A percentile compares a stretch with the other conserved stretches of the same genome.
Evolutionary conservation across 2,888 invertebrate species (phyloP).

Genomic region (Macrophya annulata): DNA sequence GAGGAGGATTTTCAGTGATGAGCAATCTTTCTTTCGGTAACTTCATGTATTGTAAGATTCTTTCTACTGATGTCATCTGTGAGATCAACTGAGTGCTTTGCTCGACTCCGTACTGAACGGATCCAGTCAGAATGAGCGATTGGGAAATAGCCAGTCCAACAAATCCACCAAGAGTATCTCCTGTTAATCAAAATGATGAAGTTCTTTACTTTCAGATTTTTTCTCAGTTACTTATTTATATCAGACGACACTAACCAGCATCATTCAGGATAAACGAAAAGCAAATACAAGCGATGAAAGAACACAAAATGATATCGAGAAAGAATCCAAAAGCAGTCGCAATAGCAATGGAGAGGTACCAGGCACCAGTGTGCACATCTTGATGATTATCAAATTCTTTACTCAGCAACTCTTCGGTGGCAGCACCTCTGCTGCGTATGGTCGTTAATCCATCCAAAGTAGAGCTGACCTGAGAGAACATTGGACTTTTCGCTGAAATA

Average conservation of each 20-base stretch:
- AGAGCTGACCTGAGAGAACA: constrained; percentile 94
- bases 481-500: constrained; percentile 87
- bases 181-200: not conserved
- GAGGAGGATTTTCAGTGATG: constrained; percentile 76
- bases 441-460: constrained; percentile 93
- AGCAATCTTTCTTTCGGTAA: constrained; percentile 84
- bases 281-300: constrained; percentile 85
- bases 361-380: constrained; percentile 87
- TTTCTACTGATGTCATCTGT: constrained; percentile 90
- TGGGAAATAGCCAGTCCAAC: constrained; percentile 89
- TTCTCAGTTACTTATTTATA: not conserved
- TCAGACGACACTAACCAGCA: constrained; percentile 77
- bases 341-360: constrained; percentile 85
- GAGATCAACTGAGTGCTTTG: constrained; percentile 88
- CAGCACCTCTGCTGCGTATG: constrained; percentile 89
- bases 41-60: constrained; percentile 89
- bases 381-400: constrained; percentile 87
- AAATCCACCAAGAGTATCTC: constrained; percentile 81
- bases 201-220: not conserved
- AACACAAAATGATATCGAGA: constrained; percentile 86
- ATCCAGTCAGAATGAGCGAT: constrained; percentile 87
- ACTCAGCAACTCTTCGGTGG: constrained; percentile 84
- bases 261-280: constrained; percentile 84
- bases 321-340: constrained; percentile 88
- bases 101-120: constrained; percentile 90